Base-by-base conservation (phyloP, 1,140 invertebrate genomes). In the Meloidogyne chitwoodi region DNA sequence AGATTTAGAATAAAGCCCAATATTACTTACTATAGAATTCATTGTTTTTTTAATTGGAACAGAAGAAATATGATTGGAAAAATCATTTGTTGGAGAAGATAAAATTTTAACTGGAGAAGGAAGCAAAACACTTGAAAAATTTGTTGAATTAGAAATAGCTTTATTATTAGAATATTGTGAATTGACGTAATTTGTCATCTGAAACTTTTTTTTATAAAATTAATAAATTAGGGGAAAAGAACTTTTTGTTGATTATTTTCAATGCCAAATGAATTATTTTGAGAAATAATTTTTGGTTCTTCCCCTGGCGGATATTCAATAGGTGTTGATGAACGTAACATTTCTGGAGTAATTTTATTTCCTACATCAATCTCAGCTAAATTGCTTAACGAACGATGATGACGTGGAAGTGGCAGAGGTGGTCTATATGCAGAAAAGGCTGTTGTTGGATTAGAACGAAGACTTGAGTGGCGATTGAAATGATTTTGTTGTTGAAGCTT, bases 301-400 rank as follows among this genome's bases (percentile, higher is more conserved):
- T 67, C 29, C 8, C 65, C 65, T n/a, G 65, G 65, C 2, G 65
- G 65, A n/a, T 67, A 67, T 22, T 67, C 65, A n/a, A 67, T 67
- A 22, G 65, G 65, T 0, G 65, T 67, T 31, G 65, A 67, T 6
- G 65, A 31, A 31, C 65, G 65, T n/a, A 67, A 67, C 65, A 34
- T 67, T 34, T 34, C 65, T n/a, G 16, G 16, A 41, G 29, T 67
- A n/a, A 34, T 31, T 31, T 41, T 67, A 41, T 67, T 67, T 24
- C 38, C n/a, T 16, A 4, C 65, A n/a, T 41, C 65, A 56, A 31
- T 67, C 5, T 67, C 29, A 8, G 65, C n/a, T n/a, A 31, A 67
- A 67, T n/a, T 67, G 5, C 29, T 67, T 26, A 31, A 10, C n/a
- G 48, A 56, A 56, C 48, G 48, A 56, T 56, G 48, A 22, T 56